A percentile compares a stretch with the other conserved stretches of the same genome.
Conservation (phyloP, 2,113 vertebrate species). For the Myotis davidii region DNA sequence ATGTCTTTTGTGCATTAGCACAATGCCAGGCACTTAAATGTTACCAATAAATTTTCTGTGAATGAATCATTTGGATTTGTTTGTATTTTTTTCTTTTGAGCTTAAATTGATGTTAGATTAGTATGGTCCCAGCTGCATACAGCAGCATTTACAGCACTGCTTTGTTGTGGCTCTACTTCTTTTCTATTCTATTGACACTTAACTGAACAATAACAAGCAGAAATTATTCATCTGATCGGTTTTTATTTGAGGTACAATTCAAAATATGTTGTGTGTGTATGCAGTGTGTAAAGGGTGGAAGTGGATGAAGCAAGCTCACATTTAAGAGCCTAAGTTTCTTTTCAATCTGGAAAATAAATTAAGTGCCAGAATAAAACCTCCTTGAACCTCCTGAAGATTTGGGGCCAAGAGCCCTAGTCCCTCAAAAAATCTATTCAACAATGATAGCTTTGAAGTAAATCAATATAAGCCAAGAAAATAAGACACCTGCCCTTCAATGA, state of each 20-base stretch:
- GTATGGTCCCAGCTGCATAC: too few species aligned
- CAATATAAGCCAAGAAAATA: slow-evolving; percentile 4
- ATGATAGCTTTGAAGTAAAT: slow-evolving; percentile 28
- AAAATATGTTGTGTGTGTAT: not conserved
- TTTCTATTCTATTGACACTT: not conserved
- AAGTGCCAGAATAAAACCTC: not conserved
- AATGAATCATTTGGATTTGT: not conserved
- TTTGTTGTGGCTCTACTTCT: not conserved
- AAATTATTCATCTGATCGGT: not conserved
- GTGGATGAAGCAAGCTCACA: not conserved
- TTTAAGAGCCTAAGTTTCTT: not conserved
- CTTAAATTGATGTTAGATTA: not conserved
- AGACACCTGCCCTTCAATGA: not conserved
- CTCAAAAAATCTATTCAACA: slow-evolving; percentile 27
- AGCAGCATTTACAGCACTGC: not conserved
- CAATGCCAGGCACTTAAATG: not conserved
- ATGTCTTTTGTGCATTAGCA: not conserved
- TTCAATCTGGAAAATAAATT: not conserved
- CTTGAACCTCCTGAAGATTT: not conserved
- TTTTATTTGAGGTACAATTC: not conserved
- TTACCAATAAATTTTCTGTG: not conserved
- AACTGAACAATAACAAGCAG: not conserved
- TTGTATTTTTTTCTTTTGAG: not conserved
- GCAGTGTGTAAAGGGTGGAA: not conserved
- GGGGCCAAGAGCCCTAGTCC: not conserved